A percentile compares a stretch with the other conserved stretches of the same genome.
phyloP scores from a whole-genome alignment of 2,888 invertebrate genomes.

The Lumbricus terrestris region DNA sequence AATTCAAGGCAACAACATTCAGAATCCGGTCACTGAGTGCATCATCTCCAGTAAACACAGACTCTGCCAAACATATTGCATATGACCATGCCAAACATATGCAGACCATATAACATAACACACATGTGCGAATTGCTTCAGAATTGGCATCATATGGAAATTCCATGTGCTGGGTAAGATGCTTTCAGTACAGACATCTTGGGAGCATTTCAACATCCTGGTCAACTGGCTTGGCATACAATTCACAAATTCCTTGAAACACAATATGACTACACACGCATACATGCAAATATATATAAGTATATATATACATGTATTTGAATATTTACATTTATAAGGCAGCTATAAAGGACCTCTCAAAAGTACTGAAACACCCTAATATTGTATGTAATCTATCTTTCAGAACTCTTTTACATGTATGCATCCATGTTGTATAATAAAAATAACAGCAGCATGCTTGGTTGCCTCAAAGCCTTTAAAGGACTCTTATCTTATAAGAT shows the following conservation, averaged over 20 bases:
- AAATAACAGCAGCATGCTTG: not conserved
- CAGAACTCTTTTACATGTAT: not conserved
- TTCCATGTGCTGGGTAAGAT: not conserved
- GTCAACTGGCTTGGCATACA: not conserved
- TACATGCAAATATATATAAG: no score
- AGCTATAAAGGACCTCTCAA: no score
- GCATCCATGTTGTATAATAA: not conserved
- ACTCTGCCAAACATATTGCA: not conserved
- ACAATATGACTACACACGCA: no score
- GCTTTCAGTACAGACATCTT: not conserved
- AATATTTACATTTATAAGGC: no score
- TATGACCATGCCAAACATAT: not conserved
- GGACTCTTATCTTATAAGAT: not conserved
- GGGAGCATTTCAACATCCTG: not conserved
- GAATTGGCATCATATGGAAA: not conserved
- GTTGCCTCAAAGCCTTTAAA: not conserved
- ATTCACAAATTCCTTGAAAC: not conserved
- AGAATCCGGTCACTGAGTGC: not conserved
- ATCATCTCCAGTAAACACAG: not conserved
- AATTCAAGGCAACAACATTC: not conserved
- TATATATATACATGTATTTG: no score
- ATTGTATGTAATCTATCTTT: not conserved
- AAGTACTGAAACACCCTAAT: no score
- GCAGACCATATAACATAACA: no score
- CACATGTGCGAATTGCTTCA: not conserved